A percentile compares a stretch with the other conserved stretches of the same genome.
Evolutionary conservation across 2,113 vertebrate species (phyloP).

Genomic region (Sinocyclocheilus anshuiensis): DNA sequence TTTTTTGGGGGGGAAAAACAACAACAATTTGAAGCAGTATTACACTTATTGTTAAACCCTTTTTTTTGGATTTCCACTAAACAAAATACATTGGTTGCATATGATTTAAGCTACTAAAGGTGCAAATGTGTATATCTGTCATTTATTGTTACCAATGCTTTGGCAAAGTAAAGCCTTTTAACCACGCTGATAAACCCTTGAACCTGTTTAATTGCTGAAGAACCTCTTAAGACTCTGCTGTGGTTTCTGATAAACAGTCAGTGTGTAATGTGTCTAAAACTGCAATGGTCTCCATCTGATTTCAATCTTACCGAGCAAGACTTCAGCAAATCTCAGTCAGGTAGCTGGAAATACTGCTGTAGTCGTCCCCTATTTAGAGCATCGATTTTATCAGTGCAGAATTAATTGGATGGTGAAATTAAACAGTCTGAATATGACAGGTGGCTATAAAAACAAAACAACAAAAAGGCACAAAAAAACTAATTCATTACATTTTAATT

Average conservation of each 20-base stretch:
- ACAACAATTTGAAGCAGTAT: too few relatives aligned
- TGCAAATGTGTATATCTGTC: too few relatives aligned
- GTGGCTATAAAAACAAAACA: background rate
- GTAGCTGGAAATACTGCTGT: background rate
- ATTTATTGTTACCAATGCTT: too few relatives aligned
- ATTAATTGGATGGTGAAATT: constrained; percentile 2
- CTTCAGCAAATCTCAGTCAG: background rate
- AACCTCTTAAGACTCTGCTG: background rate
- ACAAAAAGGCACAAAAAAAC: background rate
- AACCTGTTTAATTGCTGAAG: background rate
- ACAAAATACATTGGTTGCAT: background rate
- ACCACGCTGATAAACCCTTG: too few relatives aligned
- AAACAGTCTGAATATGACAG: background rate
- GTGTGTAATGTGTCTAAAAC: background rate
- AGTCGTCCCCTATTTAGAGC: background rate
- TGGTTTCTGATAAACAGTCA: background rate
- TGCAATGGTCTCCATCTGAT: background rate
- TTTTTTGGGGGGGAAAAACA: too few relatives aligned
- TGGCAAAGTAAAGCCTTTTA: too few relatives aligned
- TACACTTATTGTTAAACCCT: too few relatives aligned
- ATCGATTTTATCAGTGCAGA: background rate
- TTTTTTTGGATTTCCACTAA: too few relatives aligned
- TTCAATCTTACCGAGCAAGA: background rate
- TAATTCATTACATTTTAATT: background rate
- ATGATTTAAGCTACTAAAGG: background rate